These are phyloP conservation scores for Stegostoma tigrinum DNA, from an alignment of 2,113 vertebrate species.

Conservation along the genomic window DNA sequence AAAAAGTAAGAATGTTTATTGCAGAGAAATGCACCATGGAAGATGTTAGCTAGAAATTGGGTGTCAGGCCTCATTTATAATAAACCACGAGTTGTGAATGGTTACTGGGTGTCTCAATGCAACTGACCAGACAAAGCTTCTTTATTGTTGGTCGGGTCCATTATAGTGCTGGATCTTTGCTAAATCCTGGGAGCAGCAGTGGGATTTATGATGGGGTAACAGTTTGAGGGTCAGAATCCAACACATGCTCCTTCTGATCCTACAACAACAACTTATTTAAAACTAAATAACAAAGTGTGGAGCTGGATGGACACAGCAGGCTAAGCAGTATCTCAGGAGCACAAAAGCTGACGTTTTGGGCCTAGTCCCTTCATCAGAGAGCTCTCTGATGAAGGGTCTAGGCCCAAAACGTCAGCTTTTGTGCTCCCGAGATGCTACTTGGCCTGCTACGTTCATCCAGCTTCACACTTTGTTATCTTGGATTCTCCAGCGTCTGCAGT, in stretches of 20 bases:
- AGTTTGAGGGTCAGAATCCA: background rate
- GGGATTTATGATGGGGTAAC: background rate
- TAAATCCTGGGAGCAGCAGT: background rate
- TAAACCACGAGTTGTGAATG: background rate
- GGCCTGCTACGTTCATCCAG: too few species aligned
- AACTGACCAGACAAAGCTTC: background rate
- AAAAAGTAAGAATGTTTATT: background rate
- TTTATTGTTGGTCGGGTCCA: background rate
- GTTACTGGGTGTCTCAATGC: background rate
- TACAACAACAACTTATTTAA: background rate
- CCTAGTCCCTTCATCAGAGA: too few species aligned
- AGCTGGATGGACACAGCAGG: too few species aligned
- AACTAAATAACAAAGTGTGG: too few species aligned
- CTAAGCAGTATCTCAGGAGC: too few species aligned
- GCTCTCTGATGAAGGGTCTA: too few species aligned
- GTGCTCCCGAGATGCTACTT: too few species aligned
- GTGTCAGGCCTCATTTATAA: background rate
- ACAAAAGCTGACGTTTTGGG: too few species aligned
- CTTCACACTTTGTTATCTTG: too few species aligned
- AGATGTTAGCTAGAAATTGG: background rate
- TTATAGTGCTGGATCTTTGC: background rate
- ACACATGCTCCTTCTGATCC: background rate
- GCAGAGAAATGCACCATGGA: background rate
- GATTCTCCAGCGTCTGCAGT: too few species aligned
- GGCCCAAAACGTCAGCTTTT: too few species aligned